Percentiles rank a stretch among this genome's conserved stretches.
phyloP scores from a whole-genome alignment of 1,140 invertebrate species.

The Plectrocnemia conspersa region DNA sequence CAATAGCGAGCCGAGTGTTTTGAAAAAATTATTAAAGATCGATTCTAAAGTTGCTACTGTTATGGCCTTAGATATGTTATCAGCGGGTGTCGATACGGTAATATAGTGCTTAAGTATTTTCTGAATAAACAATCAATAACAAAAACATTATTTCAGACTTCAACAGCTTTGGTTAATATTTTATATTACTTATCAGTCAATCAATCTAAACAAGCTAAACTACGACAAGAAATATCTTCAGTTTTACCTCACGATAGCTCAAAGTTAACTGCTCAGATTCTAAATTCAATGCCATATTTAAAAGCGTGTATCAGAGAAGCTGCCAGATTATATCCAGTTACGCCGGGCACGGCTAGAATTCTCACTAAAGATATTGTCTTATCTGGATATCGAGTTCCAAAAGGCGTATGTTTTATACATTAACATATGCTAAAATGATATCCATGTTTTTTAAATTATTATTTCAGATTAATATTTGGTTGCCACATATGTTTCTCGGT shows the following conservation, averaged over 20 bases:
- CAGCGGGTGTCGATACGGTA: constrained; percentile 73
- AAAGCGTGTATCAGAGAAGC: constrained; percentile 63
- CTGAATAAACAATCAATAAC: not conserved
- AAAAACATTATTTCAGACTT: constrained; percentile 36
- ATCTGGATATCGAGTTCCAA: constrained; percentile 56
- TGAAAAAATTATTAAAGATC: constrained; percentile 53
- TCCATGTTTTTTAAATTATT: constrained; percentile 3
- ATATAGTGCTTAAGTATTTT: constrained; percentile 13
- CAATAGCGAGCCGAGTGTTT: constrained; percentile 46
- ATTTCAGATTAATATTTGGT: constrained; percentile 50
- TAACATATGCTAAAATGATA: not conserved
- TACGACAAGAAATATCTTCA: constrained; percentile 50
- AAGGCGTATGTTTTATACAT: constrained; percentile 50
- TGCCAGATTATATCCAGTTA: constrained; percentile 53
- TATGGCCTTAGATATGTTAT: constrained; percentile 68
- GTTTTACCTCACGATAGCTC: constrained; percentile 47
- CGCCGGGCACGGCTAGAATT: constrained; percentile 48
- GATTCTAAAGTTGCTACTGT: constrained; percentile 53
- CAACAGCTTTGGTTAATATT: constrained; percentile 38
- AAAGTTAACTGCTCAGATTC: constrained; percentile 50
- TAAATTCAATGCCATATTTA: constrained; percentile 56
- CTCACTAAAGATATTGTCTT: constrained; percentile 53
- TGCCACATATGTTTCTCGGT: constrained; percentile 48
- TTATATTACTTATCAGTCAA: constrained; percentile 57
- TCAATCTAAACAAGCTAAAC: constrained; percentile 51